Base-by-base conservation (phyloP, 2,113 vertebrate genomes). In the Numida meleagris region DNA sequence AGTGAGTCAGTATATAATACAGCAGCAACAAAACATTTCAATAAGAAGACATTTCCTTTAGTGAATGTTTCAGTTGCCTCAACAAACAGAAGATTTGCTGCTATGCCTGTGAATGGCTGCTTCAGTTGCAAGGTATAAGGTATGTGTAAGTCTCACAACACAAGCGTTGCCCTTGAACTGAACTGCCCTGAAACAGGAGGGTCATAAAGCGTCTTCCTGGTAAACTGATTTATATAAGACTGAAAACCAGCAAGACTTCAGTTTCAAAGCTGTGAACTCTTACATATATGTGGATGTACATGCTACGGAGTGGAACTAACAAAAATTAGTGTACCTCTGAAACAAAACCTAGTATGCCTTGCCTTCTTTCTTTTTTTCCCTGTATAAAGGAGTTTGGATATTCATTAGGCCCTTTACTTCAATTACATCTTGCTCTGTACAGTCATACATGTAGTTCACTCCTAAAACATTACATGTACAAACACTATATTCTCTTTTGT, bases 61-160 rank as follows among this genome's bases (percentile, higher is more conserved):
- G 58, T 79, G 86, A 91, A 61, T 72, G 78, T 61, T 81, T 95
- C 85, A 50, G 89, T 65, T 88, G 43, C 73, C 34, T 88, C 48
- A 73, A 42, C 42, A 95, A 95, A 94, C 58, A 91, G 61, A 86
- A 73, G 73, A 79, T 72, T 82, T 89, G 25, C 65, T 88, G 62
- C 51, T 82, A 25, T 73, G 68, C 36, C 36, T 59, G 27, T 79
- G 82, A 93, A 86, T 34, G 58, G 57, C 62, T 13, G 2, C 40
- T 23, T 90, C 31, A 61, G 43, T 8, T 81, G 29, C 70, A 81
- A 88, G 59, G 58, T 86, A 48, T 31, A 48, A 78, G 40, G 55
- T 50, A 40, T 21, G 20, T 5, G 65, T 33, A 87, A 57, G 14
- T 24, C 59, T 92, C 29, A 45, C 61, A 48, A 4, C 0, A 0